phyloP scores from a whole-genome alignment of 2,888 invertebrate genomes.

The Drosophila neutralis region DNA sequence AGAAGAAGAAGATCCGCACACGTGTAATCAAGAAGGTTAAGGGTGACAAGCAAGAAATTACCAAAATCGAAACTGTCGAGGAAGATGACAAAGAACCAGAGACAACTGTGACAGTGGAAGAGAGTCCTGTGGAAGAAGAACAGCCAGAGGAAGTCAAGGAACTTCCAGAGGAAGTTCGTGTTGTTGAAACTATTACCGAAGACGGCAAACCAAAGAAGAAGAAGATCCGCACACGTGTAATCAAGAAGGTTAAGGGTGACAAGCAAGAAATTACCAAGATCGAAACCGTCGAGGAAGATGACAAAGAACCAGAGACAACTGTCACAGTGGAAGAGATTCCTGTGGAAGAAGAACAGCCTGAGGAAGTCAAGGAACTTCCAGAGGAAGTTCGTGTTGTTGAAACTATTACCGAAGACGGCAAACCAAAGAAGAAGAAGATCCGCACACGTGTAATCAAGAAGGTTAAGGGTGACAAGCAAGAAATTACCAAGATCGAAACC shows the following conservation, averaged over 20 bases:
- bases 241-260: constrained; percentile 27
- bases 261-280: constrained; percentile 32
- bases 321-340: constrained; percentile 15
- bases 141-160: no score
- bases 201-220: constrained; percentile 34
- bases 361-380: constrained; percentile 15
- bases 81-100: no score
- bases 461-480: constrained; percentile 27
- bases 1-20: no score
- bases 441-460: constrained; percentile 27
- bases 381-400: constrained; percentile 21
- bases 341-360: constrained; percentile 15
- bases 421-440: constrained; percentile 21
- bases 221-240: constrained; percentile 18
- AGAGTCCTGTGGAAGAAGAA: no score
- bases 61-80: no score
- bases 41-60: no score
- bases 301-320: constrained; percentile 20
- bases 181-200: constrained; percentile 41
- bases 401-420: constrained; percentile 18
- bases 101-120: no score
- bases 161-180: constrained; percentile 26
- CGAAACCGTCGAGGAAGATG: constrained; percentile 26
- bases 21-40: no score
- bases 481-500: constrained; percentile 27